Base-by-base conservation (phyloP, 2,113 vertebrate genomes). In the Martes martes region DNA sequence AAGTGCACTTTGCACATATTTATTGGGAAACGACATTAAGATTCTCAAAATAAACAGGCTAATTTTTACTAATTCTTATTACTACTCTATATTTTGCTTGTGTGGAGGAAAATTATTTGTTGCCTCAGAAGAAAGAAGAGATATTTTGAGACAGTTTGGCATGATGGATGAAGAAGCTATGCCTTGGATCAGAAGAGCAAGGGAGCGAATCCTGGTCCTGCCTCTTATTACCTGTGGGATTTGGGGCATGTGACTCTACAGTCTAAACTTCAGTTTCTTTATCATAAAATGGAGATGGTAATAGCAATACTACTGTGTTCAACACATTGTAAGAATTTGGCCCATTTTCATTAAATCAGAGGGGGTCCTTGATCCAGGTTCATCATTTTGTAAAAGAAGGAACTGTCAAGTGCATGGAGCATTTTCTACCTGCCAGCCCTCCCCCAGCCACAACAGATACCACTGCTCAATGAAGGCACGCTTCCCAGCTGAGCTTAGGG, bases 271-370 rank as follows among this genome's bases (percentile, higher is more conserved):
- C 45, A 0, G 7, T 87, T 81, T 80, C 42, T 78, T 84, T 63
- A 42, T 57, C 39, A 21, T 33, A 85, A 47, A 50, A 33, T 16
- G 24, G 50, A 65, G 24, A 39, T 21, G 31, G 42, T 33, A n/a
- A 57, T 0, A 33, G 14, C 16, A 4, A 0, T 8, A 14, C 47
- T 63, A 4, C 55, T 16, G 0, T 19, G 4, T 47, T 83, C 8
- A 45, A 15, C 33, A 52, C 3, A 4, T 8, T 10, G 13, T 50
- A 59, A 69, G 47, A 83, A 57, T 65, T 21, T 78, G 42, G 73
- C 91, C 39, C 28, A 28, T 84, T 92, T 84, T 18, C 39, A 63
- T 82, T 78, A 19, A 87, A 16, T 33, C 63, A 2, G 36, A 39
- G 85, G 26, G 67, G 47, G 33, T 36, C n/a, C 61, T 59, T 39